Conservation (phyloP, 2,797 vertebrate genomes). For the Spinibarbus caldwelli region DNA sequence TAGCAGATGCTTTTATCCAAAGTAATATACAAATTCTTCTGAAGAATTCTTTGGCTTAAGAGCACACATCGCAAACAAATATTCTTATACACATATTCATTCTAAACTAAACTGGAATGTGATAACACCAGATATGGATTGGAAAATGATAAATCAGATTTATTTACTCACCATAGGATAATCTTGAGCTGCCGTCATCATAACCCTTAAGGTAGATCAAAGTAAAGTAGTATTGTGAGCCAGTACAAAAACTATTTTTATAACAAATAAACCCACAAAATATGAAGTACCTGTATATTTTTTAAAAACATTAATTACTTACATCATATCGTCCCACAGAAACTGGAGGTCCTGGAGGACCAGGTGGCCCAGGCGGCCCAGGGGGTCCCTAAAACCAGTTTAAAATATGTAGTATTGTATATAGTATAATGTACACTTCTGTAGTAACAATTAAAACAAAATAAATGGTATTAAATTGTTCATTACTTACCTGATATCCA, state of each 20-base stretch:
- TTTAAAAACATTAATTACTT: conserved; percentile 51
- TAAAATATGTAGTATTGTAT: not conserved
- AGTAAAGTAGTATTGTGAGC: not conserved
- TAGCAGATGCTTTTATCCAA: not conserved
- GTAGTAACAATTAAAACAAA: not conserved
- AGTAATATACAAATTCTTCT: not conserved
- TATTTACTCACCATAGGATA: conserved; percentile 63
- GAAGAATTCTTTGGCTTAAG: not conserved
- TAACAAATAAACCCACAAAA: not conserved
- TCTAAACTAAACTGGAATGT: not conserved
- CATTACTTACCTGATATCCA: conserved; percentile 76
- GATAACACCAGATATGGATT: not conserved
- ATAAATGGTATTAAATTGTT: not conserved
- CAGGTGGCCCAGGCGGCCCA: conserved; percentile 82
- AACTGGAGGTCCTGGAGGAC: conserved; percentile 71
- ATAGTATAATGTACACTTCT: not conserved
- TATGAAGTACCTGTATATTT: not conserved
- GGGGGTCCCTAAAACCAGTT: conserved; percentile 59
- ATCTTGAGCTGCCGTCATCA: conserved; percentile 57
- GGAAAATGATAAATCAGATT: conserved; percentile 5
- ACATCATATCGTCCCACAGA: conserved; percentile 58
- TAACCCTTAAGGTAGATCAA: conserved; percentile 59
- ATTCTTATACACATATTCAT: not conserved
- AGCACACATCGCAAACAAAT: not conserved
- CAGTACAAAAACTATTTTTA: not conserved